These are phyloP conservation scores for Numenius phaeopus DNA, from an alignment of 2,797 vertebrate species.

Conservation along the genomic window DNA sequence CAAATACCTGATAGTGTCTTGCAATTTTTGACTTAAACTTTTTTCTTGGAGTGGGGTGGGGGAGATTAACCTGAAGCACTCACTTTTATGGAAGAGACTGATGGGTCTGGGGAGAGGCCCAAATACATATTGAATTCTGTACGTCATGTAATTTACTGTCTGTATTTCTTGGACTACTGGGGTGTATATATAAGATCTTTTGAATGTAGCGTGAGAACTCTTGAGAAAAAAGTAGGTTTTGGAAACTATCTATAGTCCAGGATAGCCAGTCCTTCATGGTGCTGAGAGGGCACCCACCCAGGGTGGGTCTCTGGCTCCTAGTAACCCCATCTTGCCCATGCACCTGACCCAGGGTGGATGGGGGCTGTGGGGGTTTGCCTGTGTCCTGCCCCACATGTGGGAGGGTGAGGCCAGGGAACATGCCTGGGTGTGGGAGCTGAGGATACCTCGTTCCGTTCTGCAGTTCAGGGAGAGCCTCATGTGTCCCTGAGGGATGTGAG, in stretches of 20 bases:
- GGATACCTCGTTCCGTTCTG: not conserved
- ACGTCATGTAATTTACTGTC: not conserved
- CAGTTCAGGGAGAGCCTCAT: not conserved
- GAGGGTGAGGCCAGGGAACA: not conserved
- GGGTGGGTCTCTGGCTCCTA: not conserved
- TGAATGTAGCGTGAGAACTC: not conserved
- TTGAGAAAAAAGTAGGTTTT: not conserved
- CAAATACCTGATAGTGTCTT: not conserved
- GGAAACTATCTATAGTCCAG: not conserved
- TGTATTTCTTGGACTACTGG: not conserved
- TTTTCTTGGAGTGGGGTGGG: not conserved
- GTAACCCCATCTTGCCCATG: accelerated
- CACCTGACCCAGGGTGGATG: accelerated
- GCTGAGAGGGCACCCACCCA: not conserved
- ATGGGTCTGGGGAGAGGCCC: not conserved
- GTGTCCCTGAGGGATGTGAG: not conserved
- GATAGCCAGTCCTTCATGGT: not conserved
- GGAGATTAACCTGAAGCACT: not conserved
- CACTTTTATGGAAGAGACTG: not conserved
- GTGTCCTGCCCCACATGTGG: accelerated
- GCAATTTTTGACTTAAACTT: not conserved
- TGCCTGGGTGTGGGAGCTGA: not conserved
- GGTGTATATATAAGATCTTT: not conserved
- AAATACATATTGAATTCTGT: not conserved
- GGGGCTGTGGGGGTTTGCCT: accelerated